phyloP scores from a whole-genome alignment of 2,888 invertebrate species.

The Dichetophora obliterata region DNA sequence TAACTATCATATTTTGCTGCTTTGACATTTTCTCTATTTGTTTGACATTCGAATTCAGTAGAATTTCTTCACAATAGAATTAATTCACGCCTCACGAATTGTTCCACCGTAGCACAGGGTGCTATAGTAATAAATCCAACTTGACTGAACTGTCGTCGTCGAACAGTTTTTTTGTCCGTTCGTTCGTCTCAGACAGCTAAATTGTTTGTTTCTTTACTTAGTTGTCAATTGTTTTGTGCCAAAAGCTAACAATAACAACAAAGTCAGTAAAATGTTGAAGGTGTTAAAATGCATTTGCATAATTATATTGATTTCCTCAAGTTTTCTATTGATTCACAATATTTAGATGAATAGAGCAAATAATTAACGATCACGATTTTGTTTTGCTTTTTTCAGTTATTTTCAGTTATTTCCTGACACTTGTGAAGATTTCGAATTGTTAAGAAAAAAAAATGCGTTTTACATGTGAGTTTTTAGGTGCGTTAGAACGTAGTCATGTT shows the following conservation, averaged over 20 bases:
- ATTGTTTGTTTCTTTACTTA: not conserved
- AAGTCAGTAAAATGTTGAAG: constrained; percentile 48
- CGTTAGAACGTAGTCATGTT: too few species aligned
- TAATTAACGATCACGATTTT: constrained; percentile 14
- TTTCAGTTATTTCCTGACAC: not conserved
- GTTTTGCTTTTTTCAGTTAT: not conserved
- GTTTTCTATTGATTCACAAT: constrained; percentile 9
- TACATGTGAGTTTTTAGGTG: too few species aligned
- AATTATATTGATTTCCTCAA: constrained; percentile 60
- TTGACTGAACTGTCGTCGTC: not conserved
- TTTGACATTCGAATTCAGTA: not conserved
- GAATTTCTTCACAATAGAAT: constrained; percentile 61
- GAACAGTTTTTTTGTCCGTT: not conserved
- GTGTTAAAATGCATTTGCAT: constrained; percentile 68
- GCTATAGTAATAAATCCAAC: not conserved
- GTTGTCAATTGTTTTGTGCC: constrained; percentile 12
- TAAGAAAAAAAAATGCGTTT: too few species aligned
- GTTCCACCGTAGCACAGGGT: not conserved
- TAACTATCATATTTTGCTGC: not conserved
- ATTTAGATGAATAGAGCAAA: constrained; percentile 17
- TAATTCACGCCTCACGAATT: constrained; percentile 66
- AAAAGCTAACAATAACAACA: constrained; percentile 5
- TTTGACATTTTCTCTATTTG: not conserved
- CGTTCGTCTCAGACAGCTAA: not conserved
- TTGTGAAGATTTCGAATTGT: too few species aligned